Evolutionary conservation across 2,888 invertebrate species (phyloP), one percentile per base, ranked within the genome.

Genomic region (Caenorhabditis sp.): DNA sequence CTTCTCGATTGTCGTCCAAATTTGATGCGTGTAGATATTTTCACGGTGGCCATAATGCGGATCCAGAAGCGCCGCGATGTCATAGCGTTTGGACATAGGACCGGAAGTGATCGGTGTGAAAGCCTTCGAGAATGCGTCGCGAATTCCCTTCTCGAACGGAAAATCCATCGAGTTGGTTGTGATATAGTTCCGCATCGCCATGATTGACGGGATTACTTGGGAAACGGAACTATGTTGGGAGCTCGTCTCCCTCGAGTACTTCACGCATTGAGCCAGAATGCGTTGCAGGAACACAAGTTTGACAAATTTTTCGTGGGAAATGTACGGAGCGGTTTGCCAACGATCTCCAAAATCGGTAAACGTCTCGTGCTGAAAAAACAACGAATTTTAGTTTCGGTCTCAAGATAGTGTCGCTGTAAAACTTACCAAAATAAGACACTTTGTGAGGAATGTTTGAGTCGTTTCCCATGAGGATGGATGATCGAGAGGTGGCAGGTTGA

Each of bases 121-220:
- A 6, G 43, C n/a, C 1, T 13, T 45, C 0, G 22, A n/a, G 20
- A 70, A 70, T 1, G 46, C 27, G 0, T 48, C 56, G 6, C 46
- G 20, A 5, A 73, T 37, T 0, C 11, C 7, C 13, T 24, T 15
- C 2, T 61, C 48, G 13, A 55, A 66, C 1, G 9, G 15, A 26
- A 26, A 41, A 5, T 20, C 52, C 4, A 24, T 2, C 0, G 27
- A 6, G 13, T 20, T 27, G 13, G 27, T 9, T 2, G 32, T 11
- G 13, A 68, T 32, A 41, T 39, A 59, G 1, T 13, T 26, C 2
- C 37, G 30, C 5, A 61, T 27, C 6, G 45, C 17, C 22, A 15
- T 37, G 13, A 71, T 41, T 2, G 70, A 32, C 13, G 70, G 70
- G 15, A 61, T 26, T 4, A 71, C 45, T 62, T 71, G 71, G 20